Conservation (phyloP, 2,888 invertebrate species). For the Furcula furcula region DNA sequence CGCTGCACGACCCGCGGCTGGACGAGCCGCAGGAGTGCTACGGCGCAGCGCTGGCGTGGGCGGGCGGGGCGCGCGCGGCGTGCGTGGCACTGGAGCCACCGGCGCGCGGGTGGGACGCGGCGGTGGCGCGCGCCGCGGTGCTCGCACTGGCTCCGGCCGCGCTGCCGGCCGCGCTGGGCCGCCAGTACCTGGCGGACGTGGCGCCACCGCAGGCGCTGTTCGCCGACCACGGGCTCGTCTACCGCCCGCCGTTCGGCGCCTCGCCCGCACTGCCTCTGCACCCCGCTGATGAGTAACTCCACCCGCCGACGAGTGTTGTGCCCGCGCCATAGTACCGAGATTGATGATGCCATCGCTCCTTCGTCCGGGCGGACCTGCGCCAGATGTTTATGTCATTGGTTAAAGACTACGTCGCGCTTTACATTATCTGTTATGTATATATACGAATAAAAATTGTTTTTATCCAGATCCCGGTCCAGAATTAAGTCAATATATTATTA, state of each 20-base stretch:
- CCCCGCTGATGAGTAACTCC: slow-evolving; percentile 43
- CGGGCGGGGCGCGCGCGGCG: slow-evolving; percentile 63
- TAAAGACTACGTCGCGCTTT: too few relatives aligned
- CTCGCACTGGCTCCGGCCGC: slow-evolving; percentile 39
- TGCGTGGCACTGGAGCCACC: slow-evolving; percentile 83
- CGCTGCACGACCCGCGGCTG: slow-evolving; percentile 50
- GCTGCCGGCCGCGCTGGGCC: slow-evolving; percentile 48
- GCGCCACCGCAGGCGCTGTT: slow-evolving; percentile 89
- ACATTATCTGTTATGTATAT: too few relatives aligned
- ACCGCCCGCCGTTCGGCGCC: slow-evolving; percentile 89
- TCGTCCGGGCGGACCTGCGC: too few relatives aligned
- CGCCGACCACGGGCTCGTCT: slow-evolving; percentile 87
- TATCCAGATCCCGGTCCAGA: too few relatives aligned
- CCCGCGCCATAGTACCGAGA: not conserved
- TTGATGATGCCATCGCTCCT: too few relatives aligned
- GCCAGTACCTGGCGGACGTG: slow-evolving; percentile 92
- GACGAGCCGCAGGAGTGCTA: slow-evolving; percentile 32
- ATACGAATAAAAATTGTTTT: too few relatives aligned
- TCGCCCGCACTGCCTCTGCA: slow-evolving; percentile 64
- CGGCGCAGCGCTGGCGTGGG: slow-evolving; percentile 81
- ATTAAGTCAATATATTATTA: too few relatives aligned
- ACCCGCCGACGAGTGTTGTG: not conserved
- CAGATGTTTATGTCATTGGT: not conserved
- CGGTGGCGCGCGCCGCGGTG: slow-evolving; percentile 38
- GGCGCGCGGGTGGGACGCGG: slow-evolving; percentile 65